Evolutionary conservation across 1,140 invertebrate species (phyloP).

Genomic region (Drosophila albomicans): DNA sequence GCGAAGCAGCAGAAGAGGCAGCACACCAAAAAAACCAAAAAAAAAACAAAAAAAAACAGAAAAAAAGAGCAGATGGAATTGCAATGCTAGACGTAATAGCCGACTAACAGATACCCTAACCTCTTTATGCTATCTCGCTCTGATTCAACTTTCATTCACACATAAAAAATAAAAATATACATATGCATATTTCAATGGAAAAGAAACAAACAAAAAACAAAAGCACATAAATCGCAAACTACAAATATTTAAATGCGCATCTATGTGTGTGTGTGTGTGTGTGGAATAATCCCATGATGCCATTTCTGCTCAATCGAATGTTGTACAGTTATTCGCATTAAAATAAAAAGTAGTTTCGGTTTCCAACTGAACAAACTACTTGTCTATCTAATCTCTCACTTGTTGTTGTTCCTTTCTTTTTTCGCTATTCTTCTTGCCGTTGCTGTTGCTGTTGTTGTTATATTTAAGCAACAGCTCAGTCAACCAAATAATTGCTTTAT

Average conservation of each 20-base stretch:
- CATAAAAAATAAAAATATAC: too few species aligned
- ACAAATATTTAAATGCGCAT: too few species aligned
- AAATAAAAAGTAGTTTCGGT: constrained; percentile 37
- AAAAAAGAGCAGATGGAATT: constrained; percentile 26
- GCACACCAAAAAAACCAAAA: constrained; percentile 7
- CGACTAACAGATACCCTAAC: constrained; percentile 15
- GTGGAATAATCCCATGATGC: neutral
- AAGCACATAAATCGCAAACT: too few species aligned
- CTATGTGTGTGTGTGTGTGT: neutral
- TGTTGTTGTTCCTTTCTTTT: constrained; percentile 44
- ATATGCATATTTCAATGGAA: too few species aligned
- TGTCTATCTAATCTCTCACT: constrained; percentile 76
- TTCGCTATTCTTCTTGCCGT: constrained; percentile 1
- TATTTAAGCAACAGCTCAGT: constrained; percentile 60
- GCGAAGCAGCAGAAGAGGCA: constrained; percentile 31
- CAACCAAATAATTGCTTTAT: constrained; percentile 79
- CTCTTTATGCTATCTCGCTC: neutral
- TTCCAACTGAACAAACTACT: constrained; percentile 78
- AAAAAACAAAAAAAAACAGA: constrained; percentile 29
- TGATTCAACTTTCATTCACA: too few species aligned
- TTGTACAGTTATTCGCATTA: constrained; percentile 11
- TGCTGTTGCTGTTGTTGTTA: too few species aligned
- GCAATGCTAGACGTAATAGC: neutral
- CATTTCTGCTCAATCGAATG: neutral
- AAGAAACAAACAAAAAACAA: too few species aligned